These are phyloP conservation scores for Pantherophis vulpinus DNA, from an alignment of 2,797 vertebrate genomes.

Conservation along the genomic window DNA sequence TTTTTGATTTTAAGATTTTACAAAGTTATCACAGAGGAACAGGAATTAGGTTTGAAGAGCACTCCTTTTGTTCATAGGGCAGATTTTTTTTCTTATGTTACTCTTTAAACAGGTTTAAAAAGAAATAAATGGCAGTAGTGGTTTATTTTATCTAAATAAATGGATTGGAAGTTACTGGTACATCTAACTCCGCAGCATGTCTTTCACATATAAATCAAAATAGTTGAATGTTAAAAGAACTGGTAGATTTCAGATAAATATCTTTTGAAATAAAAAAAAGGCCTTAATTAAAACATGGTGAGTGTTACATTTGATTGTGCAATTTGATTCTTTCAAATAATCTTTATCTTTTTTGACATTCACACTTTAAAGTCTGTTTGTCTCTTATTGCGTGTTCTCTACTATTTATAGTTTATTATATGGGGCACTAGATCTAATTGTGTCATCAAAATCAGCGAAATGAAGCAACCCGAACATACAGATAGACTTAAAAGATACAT, in stretches of 20 bases:
- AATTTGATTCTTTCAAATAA: not conserved
- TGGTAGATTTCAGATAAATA: not conserved
- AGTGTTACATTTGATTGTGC: not conserved
- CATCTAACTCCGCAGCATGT: not conserved
- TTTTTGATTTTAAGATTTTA: not conserved
- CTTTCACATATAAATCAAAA: not conserved
- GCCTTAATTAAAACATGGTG: not conserved
- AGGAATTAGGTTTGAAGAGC: not conserved
- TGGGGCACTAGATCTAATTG: not conserved
- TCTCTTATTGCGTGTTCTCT: not conserved
- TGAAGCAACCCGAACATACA: not conserved
- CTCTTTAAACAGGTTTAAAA: not conserved
- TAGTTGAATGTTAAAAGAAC: not conserved
- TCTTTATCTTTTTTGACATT: not conserved
- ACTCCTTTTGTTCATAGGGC: not conserved
- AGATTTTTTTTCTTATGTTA: slow-evolving; percentile 23
- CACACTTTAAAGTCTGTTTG: not conserved
- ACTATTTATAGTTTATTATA: not conserved
- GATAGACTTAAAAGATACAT: not conserved
- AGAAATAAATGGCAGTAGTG: not conserved
- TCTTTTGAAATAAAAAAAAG: not conserved
- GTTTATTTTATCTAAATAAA: not conserved
- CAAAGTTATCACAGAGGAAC: not conserved
- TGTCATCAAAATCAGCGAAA: not conserved
- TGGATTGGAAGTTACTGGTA: not conserved